Percentiles rank a stretch among this genome's conserved stretches.
Conservation (phyloP, 2,113 vertebrate species). For the Syrmaticus mikado region DNA sequence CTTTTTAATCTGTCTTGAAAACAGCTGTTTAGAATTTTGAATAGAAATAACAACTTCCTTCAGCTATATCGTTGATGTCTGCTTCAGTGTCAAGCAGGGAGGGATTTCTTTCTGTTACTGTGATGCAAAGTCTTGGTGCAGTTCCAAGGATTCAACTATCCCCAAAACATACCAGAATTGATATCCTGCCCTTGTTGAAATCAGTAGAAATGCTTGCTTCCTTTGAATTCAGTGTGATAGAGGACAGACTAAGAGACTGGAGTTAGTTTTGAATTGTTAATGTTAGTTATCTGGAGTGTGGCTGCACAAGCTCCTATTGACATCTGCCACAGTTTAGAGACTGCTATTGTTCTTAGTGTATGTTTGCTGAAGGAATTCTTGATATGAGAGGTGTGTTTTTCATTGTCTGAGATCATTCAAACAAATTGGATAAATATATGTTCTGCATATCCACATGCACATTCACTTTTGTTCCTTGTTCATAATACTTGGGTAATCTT, state of each 20-base stretch:
- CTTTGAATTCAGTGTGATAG: neutral
- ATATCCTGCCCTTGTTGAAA: neutral
- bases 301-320: neutral
- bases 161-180: neutral
- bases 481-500: neutral
- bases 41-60: constrained; percentile 59
- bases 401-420: neutral
- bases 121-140: constrained; percentile 17
- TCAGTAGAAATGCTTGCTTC: neutral
- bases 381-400: neutral
- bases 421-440: neutral
- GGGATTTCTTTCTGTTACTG: constrained; percentile 47
- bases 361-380: neutral
- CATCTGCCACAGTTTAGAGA: neutral
- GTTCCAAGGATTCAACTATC: neutral
- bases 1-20: constrained; percentile 60
- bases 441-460: neutral
- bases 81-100: neutral
- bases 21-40: constrained; percentile 63
- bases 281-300: neutral
- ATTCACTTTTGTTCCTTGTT: neutral
- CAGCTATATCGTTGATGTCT: constrained; percentile 41
- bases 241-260: neutral
- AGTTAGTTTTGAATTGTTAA: neutral
- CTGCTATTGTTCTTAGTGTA: neutral